A percentile compares a stretch with the other conserved stretches of the same genome.
These are phyloP conservation scores for Ectemnius continuus DNA, from an alignment of 2,888 invertebrate species.

Conservation along the genomic window DNA sequence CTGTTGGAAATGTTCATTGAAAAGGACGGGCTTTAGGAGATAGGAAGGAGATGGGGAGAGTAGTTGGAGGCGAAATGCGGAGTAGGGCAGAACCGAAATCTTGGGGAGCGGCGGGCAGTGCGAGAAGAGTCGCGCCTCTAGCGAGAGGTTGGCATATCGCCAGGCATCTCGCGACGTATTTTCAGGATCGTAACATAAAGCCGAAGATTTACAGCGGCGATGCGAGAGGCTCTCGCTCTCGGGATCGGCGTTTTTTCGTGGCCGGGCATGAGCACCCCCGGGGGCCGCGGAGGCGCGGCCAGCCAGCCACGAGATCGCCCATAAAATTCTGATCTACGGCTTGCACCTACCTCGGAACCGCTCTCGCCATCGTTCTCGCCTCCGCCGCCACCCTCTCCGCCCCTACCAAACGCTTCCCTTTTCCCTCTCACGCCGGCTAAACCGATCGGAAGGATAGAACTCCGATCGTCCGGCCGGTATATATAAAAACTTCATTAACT, in stretches of 20 bases:
- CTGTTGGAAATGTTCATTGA: too few relatives aligned
- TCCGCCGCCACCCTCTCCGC: conserved; percentile 31
- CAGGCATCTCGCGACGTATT: conserved; percentile 62
- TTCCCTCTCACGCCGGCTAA: too few relatives aligned
- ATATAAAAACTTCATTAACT: too few relatives aligned
- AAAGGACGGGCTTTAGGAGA: too few relatives aligned
- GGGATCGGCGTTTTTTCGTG: conserved; percentile 58
- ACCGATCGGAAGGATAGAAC: too few relatives aligned
- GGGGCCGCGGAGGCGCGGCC: conserved; percentile 32
- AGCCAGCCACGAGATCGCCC: conserved; percentile 44
- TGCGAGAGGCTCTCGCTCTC: conserved; percentile 36
- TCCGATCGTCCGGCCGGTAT: too few relatives aligned
- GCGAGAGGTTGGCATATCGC: conserved; percentile 54
- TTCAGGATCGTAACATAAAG: conserved; percentile 67
- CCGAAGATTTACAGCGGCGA: conserved; percentile 65
- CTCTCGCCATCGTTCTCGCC: conserved; percentile 10
- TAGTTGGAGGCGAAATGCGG: background rate
- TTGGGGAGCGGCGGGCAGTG: background rate
- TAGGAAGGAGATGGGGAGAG: too few relatives aligned
- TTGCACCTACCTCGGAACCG: conserved; percentile 32
- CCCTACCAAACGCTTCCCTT: conserved; percentile 8
- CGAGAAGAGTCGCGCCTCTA: conserved; percentile 4
- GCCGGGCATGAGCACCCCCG: conserved; percentile 45
- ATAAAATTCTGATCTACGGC: conserved; percentile 60
- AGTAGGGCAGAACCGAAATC: conserved; percentile 12